Evolutionary conservation across 2,888 invertebrate genomes (phyloP).

Genomic region (Metacarcinus magister): DNA sequence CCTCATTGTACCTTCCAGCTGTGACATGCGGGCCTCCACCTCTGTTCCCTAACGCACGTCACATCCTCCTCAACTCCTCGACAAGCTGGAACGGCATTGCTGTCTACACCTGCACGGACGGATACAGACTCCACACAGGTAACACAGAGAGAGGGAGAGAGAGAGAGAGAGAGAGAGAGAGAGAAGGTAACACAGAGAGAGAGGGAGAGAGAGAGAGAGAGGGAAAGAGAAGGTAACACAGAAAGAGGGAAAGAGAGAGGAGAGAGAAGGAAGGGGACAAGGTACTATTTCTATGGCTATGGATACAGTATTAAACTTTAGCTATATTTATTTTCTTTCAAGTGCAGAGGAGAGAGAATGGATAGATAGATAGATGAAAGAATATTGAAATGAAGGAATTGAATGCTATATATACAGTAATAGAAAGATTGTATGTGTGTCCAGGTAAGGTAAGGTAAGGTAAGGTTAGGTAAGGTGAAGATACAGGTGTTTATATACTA

Average conservation of each 20-base stretch:
- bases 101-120: conserved; percentile 83
- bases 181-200: background rate
- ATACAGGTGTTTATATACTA: too few species aligned
- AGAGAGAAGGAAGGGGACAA: background rate
- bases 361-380: too few species aligned
- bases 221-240: too few species aligned
- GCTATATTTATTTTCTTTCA: background rate
- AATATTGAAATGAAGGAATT: too few species aligned
- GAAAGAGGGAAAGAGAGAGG: background rate
- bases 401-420: too few species aligned
- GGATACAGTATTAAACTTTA: background rate
- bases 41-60: conserved; percentile 81
- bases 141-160: background rate
- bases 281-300: background rate
- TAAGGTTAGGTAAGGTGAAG: too few species aligned
- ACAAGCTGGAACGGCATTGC: conserved; percentile 83
- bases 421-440: too few species aligned
- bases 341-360: background rate
- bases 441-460: too few species aligned
- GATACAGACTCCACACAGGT: conserved; percentile 79
- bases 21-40: conserved; percentile 83
- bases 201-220: too few species aligned
- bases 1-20: conserved; percentile 60
- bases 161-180: background rate
- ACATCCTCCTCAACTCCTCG: conserved; percentile 83